A percentile compares a stretch with the other conserved stretches of the same genome.
phyloP scores from a whole-genome alignment of 1,140 invertebrate species.

The Drosophila albomicans region DNA sequence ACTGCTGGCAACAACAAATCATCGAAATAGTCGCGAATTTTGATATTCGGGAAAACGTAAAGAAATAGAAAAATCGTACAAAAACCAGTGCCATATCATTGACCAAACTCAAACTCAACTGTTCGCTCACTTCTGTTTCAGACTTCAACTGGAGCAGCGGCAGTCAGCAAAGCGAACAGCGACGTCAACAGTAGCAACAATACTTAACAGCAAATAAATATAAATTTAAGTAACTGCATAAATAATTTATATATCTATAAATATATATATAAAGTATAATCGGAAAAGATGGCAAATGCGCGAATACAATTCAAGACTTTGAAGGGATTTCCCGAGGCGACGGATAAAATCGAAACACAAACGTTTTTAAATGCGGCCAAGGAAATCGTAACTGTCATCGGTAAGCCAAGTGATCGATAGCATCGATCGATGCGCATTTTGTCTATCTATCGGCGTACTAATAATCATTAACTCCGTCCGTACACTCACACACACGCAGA shows the following conservation, averaged over 20 bases:
- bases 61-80: slow-evolving; percentile 4
- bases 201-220: background rate
- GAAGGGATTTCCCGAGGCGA: slow-evolving; percentile 85
- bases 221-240: background rate
- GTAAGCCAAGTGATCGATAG: slow-evolving; percentile 84
- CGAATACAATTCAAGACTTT: slow-evolving; percentile 76
- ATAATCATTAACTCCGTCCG: background rate
- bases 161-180: background rate
- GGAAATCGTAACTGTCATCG: slow-evolving; percentile 87
- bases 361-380: slow-evolving; percentile 88
- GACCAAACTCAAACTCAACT: slow-evolving; percentile 1
- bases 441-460: slow-evolving; percentile 3
- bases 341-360: slow-evolving; percentile 87
- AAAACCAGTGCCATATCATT: slow-evolving; percentile 12
- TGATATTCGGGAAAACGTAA: slow-evolving; percentile 7
- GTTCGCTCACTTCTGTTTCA: slow-evolving; percentile 35
- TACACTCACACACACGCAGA: slow-evolving; percentile 84
- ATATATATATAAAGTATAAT: background rate
- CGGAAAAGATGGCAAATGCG: slow-evolving; percentile 39
- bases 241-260: slow-evolving; percentile 8
- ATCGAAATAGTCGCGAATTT: slow-evolving; percentile 7
- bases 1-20: background rate
- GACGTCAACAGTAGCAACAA: background rate
- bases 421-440: background rate
- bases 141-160: slow-evolving; percentile 26